phyloP scores from a whole-genome alignment of 2,113 vertebrate species.

The Gallinago jamesoni region DNA sequence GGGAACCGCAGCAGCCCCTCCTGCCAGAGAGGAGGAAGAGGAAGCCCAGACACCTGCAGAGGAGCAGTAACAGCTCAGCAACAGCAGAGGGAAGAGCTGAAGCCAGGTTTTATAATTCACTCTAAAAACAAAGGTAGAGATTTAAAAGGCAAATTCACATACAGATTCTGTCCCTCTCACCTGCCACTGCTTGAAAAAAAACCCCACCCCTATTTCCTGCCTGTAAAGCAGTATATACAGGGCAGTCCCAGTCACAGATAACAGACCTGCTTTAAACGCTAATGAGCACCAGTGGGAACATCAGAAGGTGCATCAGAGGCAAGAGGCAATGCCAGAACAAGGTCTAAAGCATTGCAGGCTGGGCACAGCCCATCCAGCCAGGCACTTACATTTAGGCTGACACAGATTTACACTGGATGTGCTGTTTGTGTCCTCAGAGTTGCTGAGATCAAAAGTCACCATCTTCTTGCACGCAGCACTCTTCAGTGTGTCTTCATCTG shows the following conservation, averaged over 20 bases:
- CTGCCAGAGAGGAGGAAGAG: background rate
- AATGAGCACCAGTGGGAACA: background rate
- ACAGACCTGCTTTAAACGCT: background rate
- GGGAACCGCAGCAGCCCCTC: background rate
- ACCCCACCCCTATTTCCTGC: no score
- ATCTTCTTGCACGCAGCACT: slow-evolving; percentile 68
- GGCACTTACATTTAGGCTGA: slow-evolving; percentile 38
- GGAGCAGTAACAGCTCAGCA: background rate
- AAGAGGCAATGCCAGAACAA: background rate
- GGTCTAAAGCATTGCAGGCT: accelerated
- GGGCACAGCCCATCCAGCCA: background rate
- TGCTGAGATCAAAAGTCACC: slow-evolving; percentile 90
- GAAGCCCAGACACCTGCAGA: background rate
- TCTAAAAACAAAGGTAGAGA: background rate
- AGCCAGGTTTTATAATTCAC: background rate
- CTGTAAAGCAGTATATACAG: accelerated
- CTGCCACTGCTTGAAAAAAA: background rate
- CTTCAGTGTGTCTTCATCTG: slow-evolving; percentile 76
- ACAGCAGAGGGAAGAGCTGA: background rate
- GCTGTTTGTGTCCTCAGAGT: slow-evolving; percentile 80
- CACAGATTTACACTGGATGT: slow-evolving; percentile 25
- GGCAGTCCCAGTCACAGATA: background rate
- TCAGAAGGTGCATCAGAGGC: background rate
- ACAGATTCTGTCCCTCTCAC: background rate
- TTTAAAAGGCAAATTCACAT: background rate